phyloP scores from a whole-genome alignment of 2,113 vertebrate genomes.

The Syrrhaptes paradoxus region DNA sequence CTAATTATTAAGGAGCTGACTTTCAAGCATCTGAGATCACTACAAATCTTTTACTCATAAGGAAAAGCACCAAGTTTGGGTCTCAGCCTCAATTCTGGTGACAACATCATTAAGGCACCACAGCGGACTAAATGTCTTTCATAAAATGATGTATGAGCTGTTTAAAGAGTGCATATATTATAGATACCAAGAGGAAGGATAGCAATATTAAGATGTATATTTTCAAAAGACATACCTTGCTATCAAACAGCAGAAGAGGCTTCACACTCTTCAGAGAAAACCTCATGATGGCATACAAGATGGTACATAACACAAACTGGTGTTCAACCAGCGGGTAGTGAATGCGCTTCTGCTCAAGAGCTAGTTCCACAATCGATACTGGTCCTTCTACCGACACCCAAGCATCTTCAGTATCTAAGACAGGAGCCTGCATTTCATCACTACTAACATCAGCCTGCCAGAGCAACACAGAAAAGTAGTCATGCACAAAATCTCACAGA shows the following conservation, averaged over 20 bases:
- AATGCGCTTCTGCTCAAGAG: conserved; percentile 89
- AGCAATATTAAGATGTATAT: fast-evolving
- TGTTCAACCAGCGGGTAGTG: conserved; percentile 95
- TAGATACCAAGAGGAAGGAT: background rate
- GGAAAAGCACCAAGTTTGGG: background rate
- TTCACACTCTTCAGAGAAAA: conserved; percentile 86
- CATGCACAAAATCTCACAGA: fast-evolving
- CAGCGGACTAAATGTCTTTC: background rate
- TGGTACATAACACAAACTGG: conserved; percentile 86
- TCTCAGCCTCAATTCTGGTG: background rate
- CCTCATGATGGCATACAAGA: conserved; percentile 84
- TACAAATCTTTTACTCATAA: background rate
- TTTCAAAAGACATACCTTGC: conserved; percentile 81
- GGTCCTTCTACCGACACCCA: conserved; percentile 89
- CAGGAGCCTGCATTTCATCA: conserved; percentile 83
- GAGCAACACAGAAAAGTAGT: background rate
- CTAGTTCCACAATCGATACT: conserved; percentile 88
- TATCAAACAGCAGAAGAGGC: conserved; percentile 92
- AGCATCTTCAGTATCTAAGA: conserved; percentile 87
- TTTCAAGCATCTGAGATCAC: background rate
- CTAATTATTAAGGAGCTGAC: background rate
- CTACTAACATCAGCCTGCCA: conserved; percentile 85
- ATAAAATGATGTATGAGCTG: background rate
- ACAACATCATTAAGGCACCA: background rate
- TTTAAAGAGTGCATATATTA: fast-evolving